Evolutionary conservation across 1,140 invertebrate species (phyloP), one percentile per base, ranked within the genome.

Genomic region (Microplitis demolitor): DNA sequence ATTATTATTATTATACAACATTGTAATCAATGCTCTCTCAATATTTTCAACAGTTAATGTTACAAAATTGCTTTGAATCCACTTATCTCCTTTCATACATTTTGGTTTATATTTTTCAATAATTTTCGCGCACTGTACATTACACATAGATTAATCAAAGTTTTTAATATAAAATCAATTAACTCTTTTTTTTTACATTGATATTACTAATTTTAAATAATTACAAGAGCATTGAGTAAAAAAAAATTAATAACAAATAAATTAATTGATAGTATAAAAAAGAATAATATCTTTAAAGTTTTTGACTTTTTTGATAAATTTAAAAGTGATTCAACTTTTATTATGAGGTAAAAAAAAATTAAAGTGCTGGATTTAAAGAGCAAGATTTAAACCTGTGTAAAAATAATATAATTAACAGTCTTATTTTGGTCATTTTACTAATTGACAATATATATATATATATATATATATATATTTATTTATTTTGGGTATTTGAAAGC

Each of bases 1-100:
- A n/a, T n/a, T n/a, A 24, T 24, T 24, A 24, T 70, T 70, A 66
- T 60, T 16, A 33, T 34, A 67, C 58, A 66, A 16, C 5, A 54
- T 54, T 54, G n/a, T n/a, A 54, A 54, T 14, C n/a, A 54, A 54
- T 54, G 16, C 16, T 14, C 16, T 54, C n/a, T 60, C 58, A 73
- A 62, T 61, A 34, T 71, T 67, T 53, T 39, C 53, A 50, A 66
- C 69, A 71, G 58, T 70, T 34, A 60, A 37, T 45, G 53, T 66
- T 72, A 66, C 54, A 66, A 72, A 72, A 72, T 72, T 72, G 50
- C 35, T 72, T 72, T 39, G n/a, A 37, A 45, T 33, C 24, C 66
- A 24, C 13, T 24, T 66, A 35, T 72, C 16, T 37, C 58, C 62
- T 66, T 66, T 50, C 11, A 39, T 39, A 11, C 45, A 24, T 50